These are phyloP conservation scores for Sminthopsis crassicaudata DNA, from an alignment of 2,113 vertebrate species.

Conservation along the genomic window DNA sequence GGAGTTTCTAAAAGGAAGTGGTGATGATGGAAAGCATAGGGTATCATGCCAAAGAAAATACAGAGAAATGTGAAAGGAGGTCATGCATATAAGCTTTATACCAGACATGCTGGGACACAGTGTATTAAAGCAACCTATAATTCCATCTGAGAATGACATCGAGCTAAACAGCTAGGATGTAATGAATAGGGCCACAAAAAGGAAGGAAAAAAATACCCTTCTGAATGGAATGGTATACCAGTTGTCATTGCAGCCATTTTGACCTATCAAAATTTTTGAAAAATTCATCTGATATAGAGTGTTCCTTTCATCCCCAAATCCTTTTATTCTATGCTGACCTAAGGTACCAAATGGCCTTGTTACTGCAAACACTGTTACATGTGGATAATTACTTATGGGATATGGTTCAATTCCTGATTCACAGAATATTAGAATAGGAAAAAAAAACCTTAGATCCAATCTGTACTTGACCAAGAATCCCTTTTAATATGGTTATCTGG, in stretches of 20 bases:
- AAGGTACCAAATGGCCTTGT: neutral
- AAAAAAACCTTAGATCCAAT: neutral
- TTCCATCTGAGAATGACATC: conserved; percentile 17
- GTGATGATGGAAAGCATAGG: conserved; percentile 62
- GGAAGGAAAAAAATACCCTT: neutral
- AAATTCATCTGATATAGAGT: neutral
- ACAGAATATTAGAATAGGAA: neutral
- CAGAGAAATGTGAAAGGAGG: conserved; percentile 64
- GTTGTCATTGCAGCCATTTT: neutral
- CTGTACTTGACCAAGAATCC: neutral
- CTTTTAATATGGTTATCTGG: neutral
- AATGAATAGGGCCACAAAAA: neutral
- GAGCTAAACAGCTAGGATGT: neutral
- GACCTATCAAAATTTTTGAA: neutral
- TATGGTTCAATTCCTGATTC: neutral
- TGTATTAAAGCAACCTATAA: conserved; percentile 44
- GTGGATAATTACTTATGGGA: neutral
- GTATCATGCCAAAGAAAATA: conserved; percentile 66
- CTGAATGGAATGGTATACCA: neutral
- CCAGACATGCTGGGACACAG: conserved; percentile 62
- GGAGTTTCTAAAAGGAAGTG: conserved; percentile 64
- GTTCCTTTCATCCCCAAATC: neutral
- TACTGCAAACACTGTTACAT: neutral
- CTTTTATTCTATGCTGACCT: neutral
- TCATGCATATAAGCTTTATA: conserved; percentile 59